These are phyloP conservation scores for Sinelater perroti DNA, from an alignment of 2,888 invertebrate genomes.

Conservation along the genomic window DNA sequence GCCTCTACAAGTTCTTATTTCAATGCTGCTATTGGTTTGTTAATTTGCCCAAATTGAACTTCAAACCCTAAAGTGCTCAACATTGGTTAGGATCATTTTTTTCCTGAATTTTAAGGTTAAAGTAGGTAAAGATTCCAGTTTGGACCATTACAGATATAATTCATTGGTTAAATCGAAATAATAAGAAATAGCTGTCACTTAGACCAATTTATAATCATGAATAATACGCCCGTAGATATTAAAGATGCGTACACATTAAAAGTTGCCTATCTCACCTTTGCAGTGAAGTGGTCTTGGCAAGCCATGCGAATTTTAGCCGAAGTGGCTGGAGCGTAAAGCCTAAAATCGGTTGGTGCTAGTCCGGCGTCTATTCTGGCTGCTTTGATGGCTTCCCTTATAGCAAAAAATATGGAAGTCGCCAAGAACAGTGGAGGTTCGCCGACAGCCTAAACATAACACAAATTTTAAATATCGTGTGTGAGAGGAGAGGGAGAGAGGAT, in stretches of 20 bases:
- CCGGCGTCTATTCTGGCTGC: conserved; percentile 80
- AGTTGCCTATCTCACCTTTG: conserved; percentile 70
- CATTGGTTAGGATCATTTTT: no score
- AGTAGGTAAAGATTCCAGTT: no score
- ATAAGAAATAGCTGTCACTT: neutral
- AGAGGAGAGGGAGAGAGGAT: neutral
- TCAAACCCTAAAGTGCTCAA: no score
- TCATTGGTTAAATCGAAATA: no score
- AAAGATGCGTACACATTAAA: no score
- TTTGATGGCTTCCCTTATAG: conserved; percentile 86
- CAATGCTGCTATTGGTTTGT: no score
- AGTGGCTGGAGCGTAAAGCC: conserved; percentile 85
- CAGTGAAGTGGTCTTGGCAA: conserved; percentile 83
- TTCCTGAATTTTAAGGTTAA: no score
- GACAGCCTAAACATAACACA: conserved; percentile 87
- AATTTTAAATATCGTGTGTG: neutral
- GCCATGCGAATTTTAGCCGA: conserved; percentile 89
- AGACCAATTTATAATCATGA: no score
- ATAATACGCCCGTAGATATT: no score
- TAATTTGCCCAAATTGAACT: no score
- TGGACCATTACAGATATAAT: no score
- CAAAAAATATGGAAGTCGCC: conserved; percentile 87
- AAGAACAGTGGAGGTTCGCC: conserved; percentile 96
- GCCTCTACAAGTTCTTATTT: no score
- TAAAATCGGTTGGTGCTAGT: conserved; percentile 65